These are phyloP conservation scores for Andrena minutula DNA, from an alignment of 2,888 invertebrate species.

Conservation along the genomic window DNA sequence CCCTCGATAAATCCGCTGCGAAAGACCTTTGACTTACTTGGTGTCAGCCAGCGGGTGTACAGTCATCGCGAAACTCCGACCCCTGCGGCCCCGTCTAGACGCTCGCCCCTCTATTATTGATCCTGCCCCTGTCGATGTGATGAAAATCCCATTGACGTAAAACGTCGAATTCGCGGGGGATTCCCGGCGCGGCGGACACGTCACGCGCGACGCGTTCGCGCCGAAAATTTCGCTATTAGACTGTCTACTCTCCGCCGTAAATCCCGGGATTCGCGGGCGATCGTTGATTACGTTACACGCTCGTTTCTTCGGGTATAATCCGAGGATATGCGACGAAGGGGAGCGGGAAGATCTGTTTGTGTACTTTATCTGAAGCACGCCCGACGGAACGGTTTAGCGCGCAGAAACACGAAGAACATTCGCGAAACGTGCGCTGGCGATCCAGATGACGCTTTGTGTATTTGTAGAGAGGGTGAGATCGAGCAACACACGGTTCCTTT, in stretches of 20 bases:
- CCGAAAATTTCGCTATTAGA: too few relatives aligned
- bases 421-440: not conserved
- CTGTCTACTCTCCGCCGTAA: too few relatives aligned
- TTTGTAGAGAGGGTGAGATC: slow-evolving; percentile 6
- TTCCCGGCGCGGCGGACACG: slow-evolving; percentile 39
- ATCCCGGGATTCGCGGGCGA: too few relatives aligned
- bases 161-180: slow-evolving; percentile 70
- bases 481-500: slow-evolving; percentile 10
- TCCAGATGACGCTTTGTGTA: slow-evolving; percentile 17
- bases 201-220: slow-evolving; percentile 16
- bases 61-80: slow-evolving; percentile 65
- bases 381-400: slow-evolving; percentile 13
- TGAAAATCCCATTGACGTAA: slow-evolving; percentile 75
- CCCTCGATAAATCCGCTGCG: slow-evolving; percentile 72
- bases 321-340: too few relatives aligned
- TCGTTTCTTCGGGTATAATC: too few relatives aligned
- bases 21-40: slow-evolving; percentile 72
- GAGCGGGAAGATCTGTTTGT: too few relatives aligned
- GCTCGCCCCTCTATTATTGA: slow-evolving; percentile 74
- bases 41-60: slow-evolving; percentile 64
- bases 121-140: slow-evolving; percentile 73
- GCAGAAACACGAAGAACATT: slow-evolving; percentile 7
- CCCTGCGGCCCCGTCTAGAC: slow-evolving; percentile 68
- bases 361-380: not conserved
- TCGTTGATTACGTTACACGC: too few relatives aligned